These are phyloP conservation scores for Eledona agricola DNA, from an alignment of 2,888 invertebrate species.

Conservation along the genomic window DNA sequence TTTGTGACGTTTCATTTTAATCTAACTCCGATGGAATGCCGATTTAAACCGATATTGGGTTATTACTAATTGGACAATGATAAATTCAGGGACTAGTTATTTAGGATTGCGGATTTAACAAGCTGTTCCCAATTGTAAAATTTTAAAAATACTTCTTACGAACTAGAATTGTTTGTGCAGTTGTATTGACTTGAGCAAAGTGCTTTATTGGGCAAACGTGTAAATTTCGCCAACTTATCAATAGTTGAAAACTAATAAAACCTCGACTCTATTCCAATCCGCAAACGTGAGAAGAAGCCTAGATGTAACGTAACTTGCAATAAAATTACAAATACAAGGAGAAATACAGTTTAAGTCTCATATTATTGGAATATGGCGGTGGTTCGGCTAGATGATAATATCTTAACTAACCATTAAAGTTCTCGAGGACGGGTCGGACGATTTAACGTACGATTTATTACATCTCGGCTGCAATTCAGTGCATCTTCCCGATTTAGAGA, in stretches of 20 bases:
- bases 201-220: too few species aligned
- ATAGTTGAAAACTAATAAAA: slow-evolving; percentile 16
- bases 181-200: too few species aligned
- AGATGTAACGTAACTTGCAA: slow-evolving; percentile 9
- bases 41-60: too few species aligned
- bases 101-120: too few species aligned
- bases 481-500: neutral
- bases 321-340: slow-evolving; percentile 21
- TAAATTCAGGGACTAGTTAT: too few species aligned
- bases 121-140: too few species aligned
- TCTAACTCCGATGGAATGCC: too few species aligned
- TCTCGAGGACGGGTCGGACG: slow-evolving; percentile 19
- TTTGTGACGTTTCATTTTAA: too few species aligned
- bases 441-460: slow-evolving; percentile 25
- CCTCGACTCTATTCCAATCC: slow-evolving; percentile 12
- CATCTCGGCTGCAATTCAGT: slow-evolving; percentile 15
- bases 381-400: slow-evolving; percentile 20
- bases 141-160: too few species aligned
- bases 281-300: slow-evolving; percentile 18
- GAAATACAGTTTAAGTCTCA: slow-evolving; percentile 2
- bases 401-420: slow-evolving; percentile 30
- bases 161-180: too few species aligned
- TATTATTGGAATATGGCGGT: slow-evolving; percentile 11
- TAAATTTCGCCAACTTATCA: too few species aligned
- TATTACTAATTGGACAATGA: too few species aligned